Conservation (phyloP, 2,888 invertebrate genomes). For the Hybos culiciformis region DNA sequence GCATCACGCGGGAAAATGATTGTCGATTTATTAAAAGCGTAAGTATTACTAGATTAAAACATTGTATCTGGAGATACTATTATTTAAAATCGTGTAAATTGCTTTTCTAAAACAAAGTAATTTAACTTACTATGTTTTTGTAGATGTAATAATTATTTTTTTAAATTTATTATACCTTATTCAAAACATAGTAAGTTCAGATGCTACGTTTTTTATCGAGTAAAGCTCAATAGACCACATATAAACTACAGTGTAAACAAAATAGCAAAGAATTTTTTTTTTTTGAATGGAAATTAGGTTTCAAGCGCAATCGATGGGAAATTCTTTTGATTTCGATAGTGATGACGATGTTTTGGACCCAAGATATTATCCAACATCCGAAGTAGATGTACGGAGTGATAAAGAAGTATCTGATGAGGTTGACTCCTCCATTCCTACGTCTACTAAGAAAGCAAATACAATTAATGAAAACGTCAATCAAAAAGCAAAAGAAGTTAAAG, state of each 20-base stretch:
- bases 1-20: not conserved
- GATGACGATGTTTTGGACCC: not conserved
- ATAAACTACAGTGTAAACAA: not conserved
- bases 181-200: not conserved
- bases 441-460: no score
- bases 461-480: not conserved
- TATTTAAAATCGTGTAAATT: not conserved
- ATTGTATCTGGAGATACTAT: not conserved
- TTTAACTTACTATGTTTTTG: not conserved
- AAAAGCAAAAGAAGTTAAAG: not conserved
- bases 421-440: not conserved
- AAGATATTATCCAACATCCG: not conserved
- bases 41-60: not conserved
- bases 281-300: not conserved
- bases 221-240: not conserved
- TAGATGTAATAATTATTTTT: not conserved
- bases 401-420: not conserved
- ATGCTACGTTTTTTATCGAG: not conserved
- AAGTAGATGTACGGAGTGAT: not conserved
- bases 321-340: not conserved
- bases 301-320: not conserved
- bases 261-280: not conserved
- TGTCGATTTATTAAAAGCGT: not conserved
- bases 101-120: not conserved
- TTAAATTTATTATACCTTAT: not conserved